These are phyloP conservation scores for Hyperoodon ampullatus DNA, from an alignment of 2,113 vertebrate genomes.

Conservation along the genomic window DNA sequence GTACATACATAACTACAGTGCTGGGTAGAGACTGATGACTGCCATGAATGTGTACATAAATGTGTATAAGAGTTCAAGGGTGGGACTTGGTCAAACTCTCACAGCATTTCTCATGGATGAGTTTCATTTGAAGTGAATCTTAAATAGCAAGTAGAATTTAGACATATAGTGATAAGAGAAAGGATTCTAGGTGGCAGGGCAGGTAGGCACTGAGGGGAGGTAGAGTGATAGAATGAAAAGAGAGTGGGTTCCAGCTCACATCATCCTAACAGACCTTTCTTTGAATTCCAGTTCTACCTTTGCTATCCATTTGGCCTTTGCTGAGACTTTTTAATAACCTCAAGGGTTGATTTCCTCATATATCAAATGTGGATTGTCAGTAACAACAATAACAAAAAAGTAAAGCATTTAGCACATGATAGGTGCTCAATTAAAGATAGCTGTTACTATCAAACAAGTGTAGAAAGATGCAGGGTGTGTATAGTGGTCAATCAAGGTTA, in stretches of 20 bases:
- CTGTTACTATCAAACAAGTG: neutral
- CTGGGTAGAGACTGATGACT: neutral
- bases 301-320: neutral
- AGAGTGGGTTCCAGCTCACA: neutral
- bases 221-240: neutral
- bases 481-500: neutral
- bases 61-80: neutral
- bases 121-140: neutral
- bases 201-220: neutral
- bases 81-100: neutral
- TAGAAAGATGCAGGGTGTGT: neutral
- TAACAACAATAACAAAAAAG: neutral
- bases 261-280: neutral
- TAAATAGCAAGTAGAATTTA: neutral
- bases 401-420: neutral
- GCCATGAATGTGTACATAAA: neutral
- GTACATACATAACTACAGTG: neutral
- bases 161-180: neutral
- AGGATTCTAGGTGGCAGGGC: neutral
- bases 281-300: neutral
- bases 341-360: neutral
- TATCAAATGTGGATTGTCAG: neutral
- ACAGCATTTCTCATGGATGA: neutral
- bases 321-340: neutral
- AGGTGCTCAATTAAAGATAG: neutral